A percentile compares a stretch with the other conserved stretches of the same genome.
phyloP scores from a whole-genome alignment of 2,888 invertebrate species.

The Dynastes grantii region DNA sequence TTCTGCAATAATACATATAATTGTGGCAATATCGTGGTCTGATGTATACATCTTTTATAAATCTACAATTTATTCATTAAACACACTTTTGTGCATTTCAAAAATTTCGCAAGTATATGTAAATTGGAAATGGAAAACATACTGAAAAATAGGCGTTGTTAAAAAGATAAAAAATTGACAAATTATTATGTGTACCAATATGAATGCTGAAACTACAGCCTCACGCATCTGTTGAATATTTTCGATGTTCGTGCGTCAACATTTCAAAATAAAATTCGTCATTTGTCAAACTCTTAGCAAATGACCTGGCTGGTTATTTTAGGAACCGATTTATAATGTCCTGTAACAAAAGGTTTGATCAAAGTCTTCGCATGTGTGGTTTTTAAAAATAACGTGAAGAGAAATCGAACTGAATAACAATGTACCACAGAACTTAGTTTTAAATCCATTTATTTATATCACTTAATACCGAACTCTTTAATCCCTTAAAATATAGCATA shows the following conservation, averaged over 20 bases:
- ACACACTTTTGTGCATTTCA: too few species aligned
- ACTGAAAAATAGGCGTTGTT: too few species aligned
- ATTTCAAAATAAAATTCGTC: slow-evolving; percentile 28
- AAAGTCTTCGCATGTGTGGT: not conserved
- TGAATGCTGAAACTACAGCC: not conserved
- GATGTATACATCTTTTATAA: too few species aligned
- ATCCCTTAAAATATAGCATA: too few species aligned
- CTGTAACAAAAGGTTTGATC: slow-evolving; percentile 22
- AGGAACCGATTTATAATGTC: slow-evolving; percentile 30
- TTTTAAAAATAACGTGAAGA: slow-evolving; percentile 2
- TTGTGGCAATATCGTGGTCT: too few species aligned
- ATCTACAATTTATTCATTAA: too few species aligned
- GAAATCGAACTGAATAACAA: not conserved
- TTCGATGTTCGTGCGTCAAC: slow-evolving; percentile 12
- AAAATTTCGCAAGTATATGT: too few species aligned
- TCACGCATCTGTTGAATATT: not conserved
- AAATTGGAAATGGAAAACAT: too few species aligned
- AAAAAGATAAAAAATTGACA: not conserved
- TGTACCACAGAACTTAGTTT: too few species aligned
- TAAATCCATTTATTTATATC: too few species aligned
- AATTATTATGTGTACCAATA: not conserved
- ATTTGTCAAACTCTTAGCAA: slow-evolving; percentile 39
- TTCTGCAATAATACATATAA: too few species aligned
- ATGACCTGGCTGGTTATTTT: slow-evolving; percentile 16
- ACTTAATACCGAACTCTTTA: too few species aligned